Conservation (phyloP, 37 sponge, comb jelly and placozoan genomes). For the Geodia barretti region DNA sequence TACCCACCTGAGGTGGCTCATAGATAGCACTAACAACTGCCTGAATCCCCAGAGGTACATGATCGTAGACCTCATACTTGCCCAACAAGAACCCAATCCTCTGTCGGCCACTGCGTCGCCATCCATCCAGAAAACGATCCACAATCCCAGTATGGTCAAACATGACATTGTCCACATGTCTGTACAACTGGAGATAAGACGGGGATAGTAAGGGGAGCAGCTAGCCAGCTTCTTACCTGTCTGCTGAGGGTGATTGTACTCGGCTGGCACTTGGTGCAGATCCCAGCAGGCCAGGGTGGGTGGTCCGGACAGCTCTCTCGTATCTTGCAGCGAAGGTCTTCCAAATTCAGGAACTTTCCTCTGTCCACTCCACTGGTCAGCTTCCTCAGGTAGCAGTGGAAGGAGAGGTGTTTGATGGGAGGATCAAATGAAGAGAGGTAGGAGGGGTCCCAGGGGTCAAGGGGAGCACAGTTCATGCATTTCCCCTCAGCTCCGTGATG, state of each 20-base stretch:
- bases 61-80: slow-evolving; percentile 71
- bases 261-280: slow-evolving; percentile 93
- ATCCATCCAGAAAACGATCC: slow-evolving; percentile 84
- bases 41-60: slow-evolving; percentile 94
- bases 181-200: slow-evolving; percentile 48
- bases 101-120: slow-evolving; percentile 84
- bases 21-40: slow-evolving; percentile 92
- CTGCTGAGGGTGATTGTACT: slow-evolving; percentile 89
- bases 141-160: slow-evolving; percentile 91
- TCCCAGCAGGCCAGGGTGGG: slow-evolving; percentile 93
- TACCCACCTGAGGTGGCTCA: slow-evolving; percentile 89
- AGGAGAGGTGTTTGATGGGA: slow-evolving; percentile 92
- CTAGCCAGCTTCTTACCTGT: slow-evolving; percentile 55
- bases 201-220: neutral
- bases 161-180: slow-evolving; percentile 94
- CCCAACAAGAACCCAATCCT: slow-evolving; percentile 87
- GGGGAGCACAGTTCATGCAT: slow-evolving; percentile 93
- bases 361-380: slow-evolving; percentile 89
- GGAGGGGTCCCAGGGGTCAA: slow-evolving; percentile 89
- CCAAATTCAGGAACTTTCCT: slow-evolving; percentile 88
- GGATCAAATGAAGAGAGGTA: slow-evolving; percentile 72
- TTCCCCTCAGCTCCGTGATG: slow-evolving; percentile 78
- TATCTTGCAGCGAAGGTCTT: slow-evolving; percentile 85
- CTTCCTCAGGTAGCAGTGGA: slow-evolving; percentile 88
- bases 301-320: slow-evolving; percentile 88